Base-by-base conservation (phyloP, 2,113 vertebrate species). In the Anser cygnoides region DNA sequence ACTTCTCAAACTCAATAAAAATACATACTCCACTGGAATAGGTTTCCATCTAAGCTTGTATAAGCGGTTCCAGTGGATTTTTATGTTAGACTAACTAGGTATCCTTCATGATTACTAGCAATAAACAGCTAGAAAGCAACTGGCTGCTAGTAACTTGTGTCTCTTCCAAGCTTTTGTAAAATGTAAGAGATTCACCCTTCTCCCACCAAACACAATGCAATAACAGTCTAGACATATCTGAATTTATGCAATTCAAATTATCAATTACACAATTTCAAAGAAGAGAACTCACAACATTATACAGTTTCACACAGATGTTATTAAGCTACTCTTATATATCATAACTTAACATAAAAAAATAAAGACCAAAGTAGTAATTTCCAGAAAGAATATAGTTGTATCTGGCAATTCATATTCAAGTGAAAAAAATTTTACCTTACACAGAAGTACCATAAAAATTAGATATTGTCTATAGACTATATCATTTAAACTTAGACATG, bases 191-290 rank as follows among this genome's bases (percentile, higher is more conserved):
- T 62, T 95, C 57, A 93, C 89, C 66, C 35, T 92, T 93, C 61
- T 93, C 85, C 80, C n/a, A 94, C 41, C 73, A 94, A 96, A 58
- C 6, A 68, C 41, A 92, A 49, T 84, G 87, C 67, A 87, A 96
- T 50, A 83, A 37, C 25, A 91, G 92, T 95, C 86, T 86, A 92
- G 92, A 95, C 91, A 72, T 37, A 89, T 46, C n/a, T 61, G n/a
- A 62, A 15, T 58, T 96, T 95, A 82, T 94, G 90, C 78, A 95
- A 94, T 84, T 77, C n/a, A 67, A 62, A 58, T 78, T 78, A 76
- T 23, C 70, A 31, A 37, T 95, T 96, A 74, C 92, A 76, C 89
- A 96, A 93, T 28, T 63, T 33, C 63, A 61, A 6, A 52, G 57
- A 82, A 89, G 63, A 81, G 49, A 35, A 75, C 55, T 83, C 49